Base-by-base conservation (phyloP, 2,888 invertebrate species). In the Julus scandinavius region DNA sequence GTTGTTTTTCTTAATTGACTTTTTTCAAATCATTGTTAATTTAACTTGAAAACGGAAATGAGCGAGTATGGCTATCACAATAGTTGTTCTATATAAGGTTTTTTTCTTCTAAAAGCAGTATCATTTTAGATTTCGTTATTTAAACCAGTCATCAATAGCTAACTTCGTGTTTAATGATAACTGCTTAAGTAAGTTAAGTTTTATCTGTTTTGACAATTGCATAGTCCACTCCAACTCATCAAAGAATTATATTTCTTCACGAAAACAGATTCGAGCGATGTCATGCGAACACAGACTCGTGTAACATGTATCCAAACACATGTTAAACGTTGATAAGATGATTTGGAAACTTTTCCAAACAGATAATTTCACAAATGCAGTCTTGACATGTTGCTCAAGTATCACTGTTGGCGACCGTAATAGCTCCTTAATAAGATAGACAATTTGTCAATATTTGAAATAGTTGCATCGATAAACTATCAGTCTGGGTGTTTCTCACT, bases 21-120 rank as follows among this genome's bases (percentile, higher is more conserved):
- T 13, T 80, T 80, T 80, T 80, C 15, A 38, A 54, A 13, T 15
- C 54, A 54, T 15, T 54, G 80, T 38, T 80, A 13, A 38, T 38
- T 80, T 80, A 29, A 80, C 38, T 11, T 38, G 80, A 38, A 80
- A 80, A 38, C 38, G 80, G 80, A 80, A 80, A 80, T 80, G 80
- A 38, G 15, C 13, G 15, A 80, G 20, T 20, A 29, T 38, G 38
- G 80, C 13, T 5, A 15, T 54, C 20, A 63, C n/a, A 7, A 9
- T 29, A 29, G 29, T 38, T 40, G 38, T 80, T 2, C 38, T 80
- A 13, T 38, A 80, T n/a, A n/a, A n/a, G n/a, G 9, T 38, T 29
- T 13, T 80, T 54, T 72, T 29, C 29, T n/a, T 6, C 4, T 11
- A 72, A 72, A 72, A 29, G 29, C 29, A 29, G 29, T 20, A 29